A percentile compares a stretch with the other conserved stretches of the same genome.
phyloP scores from a whole-genome alignment of 2,888 invertebrate genomes.

The Epirrhoe alternata region DNA sequence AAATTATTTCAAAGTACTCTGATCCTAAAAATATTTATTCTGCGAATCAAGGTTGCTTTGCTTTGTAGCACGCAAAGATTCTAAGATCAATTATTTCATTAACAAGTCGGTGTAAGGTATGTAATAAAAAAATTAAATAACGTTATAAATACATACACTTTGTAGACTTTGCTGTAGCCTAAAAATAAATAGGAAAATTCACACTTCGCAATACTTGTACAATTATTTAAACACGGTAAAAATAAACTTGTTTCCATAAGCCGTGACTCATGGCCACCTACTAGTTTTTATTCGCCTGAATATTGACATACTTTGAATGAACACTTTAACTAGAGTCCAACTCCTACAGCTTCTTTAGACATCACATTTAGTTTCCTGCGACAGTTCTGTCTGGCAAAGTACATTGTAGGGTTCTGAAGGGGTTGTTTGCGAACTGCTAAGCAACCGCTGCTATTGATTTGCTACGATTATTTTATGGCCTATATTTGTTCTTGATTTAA shows the following conservation, averaged over 20 bases:
- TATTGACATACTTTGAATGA: neutral
- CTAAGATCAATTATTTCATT: slow-evolving; percentile 3
- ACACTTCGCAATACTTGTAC: slow-evolving; percentile 20
- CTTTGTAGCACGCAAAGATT: neutral
- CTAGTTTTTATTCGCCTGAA: slow-evolving; percentile 13
- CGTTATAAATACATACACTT: slow-evolving; percentile 6
- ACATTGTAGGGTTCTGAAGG: slow-evolving; percentile 1
- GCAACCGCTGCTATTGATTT: slow-evolving; percentile 58
- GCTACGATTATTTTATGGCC: slow-evolving; percentile 40
- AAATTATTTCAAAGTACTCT: neutral
- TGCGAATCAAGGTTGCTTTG: neutral
- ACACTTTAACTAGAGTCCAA: neutral
- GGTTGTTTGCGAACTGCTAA: slow-evolving; percentile 57
- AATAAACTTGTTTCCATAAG: slow-evolving; percentile 9
- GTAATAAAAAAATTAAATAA: slow-evolving; percentile 14
- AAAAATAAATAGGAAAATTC: slow-evolving; percentile 16
- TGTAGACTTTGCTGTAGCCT: slow-evolving; percentile 15
- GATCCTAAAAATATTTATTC: neutral
- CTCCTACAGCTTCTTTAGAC: neutral
- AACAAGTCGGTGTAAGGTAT: neutral
- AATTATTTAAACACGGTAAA: slow-evolving; percentile 26
- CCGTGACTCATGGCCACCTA: slow-evolving; percentile 11
- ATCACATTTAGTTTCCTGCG: slow-evolving; percentile 10
- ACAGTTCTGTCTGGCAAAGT: neutral
- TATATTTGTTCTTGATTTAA: slow-evolving; percentile 23